phyloP scores from a whole-genome alignment of 2,113 vertebrate genomes.

The Pyrgilauda ruficollis region DNA sequence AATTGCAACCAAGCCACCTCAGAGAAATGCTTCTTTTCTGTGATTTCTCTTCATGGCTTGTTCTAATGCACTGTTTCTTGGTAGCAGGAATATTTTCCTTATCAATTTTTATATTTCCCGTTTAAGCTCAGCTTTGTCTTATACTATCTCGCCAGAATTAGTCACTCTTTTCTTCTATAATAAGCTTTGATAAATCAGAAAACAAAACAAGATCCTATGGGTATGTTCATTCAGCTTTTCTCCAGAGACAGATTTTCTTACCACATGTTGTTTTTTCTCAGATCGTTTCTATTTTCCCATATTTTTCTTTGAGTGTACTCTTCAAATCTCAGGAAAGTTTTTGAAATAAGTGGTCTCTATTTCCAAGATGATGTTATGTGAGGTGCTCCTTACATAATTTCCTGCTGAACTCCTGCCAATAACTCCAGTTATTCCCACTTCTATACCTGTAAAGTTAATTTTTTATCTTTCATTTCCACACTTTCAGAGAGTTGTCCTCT shows the following conservation, averaged over 20 bases:
- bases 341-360: not conserved
- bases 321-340: not conserved
- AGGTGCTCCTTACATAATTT: not conserved
- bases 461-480: not conserved
- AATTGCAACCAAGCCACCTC: not conserved
- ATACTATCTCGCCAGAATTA: not conserved
- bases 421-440: not conserved
- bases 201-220: not conserved
- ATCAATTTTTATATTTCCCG: not conserved
- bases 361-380: not conserved
- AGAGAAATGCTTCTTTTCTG: not conserved
- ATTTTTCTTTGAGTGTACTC: not conserved
- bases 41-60: not conserved
- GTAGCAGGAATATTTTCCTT: not conserved
- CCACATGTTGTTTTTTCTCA: not conserved
- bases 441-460: not conserved
- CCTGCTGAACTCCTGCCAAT: not conserved
- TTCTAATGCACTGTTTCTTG: not conserved
- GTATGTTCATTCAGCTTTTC: not conserved
- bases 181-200: not conserved
- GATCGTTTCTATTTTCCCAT: not conserved
- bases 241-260: not conserved
- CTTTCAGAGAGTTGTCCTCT: not conserved
- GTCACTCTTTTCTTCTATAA: not conserved
- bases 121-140: not conserved